Conservation (phyloP, 2,888 invertebrate genomes). For the Eustalomyia histrio region DNA sequence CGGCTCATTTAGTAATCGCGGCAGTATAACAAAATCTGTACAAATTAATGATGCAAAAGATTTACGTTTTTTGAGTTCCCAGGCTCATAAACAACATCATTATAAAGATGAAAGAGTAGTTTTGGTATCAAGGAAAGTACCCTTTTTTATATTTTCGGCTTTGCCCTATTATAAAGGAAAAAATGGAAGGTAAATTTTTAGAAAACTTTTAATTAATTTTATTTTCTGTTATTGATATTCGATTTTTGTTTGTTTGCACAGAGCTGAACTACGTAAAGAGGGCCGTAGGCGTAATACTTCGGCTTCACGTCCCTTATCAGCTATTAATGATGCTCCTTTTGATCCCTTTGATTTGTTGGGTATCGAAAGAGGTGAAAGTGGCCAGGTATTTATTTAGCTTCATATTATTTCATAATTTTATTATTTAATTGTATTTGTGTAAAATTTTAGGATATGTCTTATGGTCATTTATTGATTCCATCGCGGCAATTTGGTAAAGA, state of each 20-base stretch:
- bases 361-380: slow-evolving; percentile 88
- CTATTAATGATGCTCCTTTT: slow-evolving; percentile 88
- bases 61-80: slow-evolving; percentile 81
- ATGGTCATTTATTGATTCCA: slow-evolving; percentile 90
- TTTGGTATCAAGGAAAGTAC: slow-evolving; percentile 88
- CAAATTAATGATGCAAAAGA: slow-evolving; percentile 81
- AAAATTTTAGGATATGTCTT: slow-evolving; percentile 87
- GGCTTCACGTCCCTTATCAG: slow-evolving; percentile 89
- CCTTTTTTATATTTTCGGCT: slow-evolving; percentile 92
- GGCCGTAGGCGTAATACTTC: slow-evolving; percentile 90
- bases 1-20: slow-evolving; percentile 73
- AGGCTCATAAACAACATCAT: slow-evolving; percentile 83
- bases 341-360: slow-evolving; percentile 94
- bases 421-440: background rate
- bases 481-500: slow-evolving; percentile 82
- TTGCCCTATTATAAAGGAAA: slow-evolving; percentile 90
- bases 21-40: slow-evolving; percentile 72
- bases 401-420: too few relatives aligned
- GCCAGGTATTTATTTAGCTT: slow-evolving; percentile 83
- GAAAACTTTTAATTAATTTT: background rate
- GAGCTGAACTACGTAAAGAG: slow-evolving; percentile 86
- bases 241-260: slow-evolving; percentile 68
- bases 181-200: slow-evolving; percentile 81
- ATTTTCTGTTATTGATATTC: background rate
- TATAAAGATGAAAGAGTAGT: slow-evolving; percentile 91